Conservation (phyloP, 2,113 vertebrate genomes). For the Cyprinodon variegatus region DNA sequence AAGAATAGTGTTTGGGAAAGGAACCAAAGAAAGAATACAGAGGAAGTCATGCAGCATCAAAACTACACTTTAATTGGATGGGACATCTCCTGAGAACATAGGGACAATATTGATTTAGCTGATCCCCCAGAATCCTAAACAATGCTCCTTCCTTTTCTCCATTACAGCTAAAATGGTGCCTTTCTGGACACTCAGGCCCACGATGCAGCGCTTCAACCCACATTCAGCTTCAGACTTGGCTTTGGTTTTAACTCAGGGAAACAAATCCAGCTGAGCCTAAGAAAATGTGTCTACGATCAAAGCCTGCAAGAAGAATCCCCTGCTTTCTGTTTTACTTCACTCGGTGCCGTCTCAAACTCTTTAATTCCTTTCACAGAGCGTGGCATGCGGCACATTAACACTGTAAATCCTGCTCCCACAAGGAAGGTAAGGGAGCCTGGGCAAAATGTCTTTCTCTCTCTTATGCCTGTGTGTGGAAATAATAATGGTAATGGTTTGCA, state of each 20-base stretch:
- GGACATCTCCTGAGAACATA: background rate
- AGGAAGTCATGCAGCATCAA: background rate
- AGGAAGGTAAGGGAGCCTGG: constrained; percentile 56
- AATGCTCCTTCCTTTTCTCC: constrained; percentile 27
- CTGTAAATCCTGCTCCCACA: constrained; percentile 71
- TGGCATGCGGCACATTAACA: constrained; percentile 61
- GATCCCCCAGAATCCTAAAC: background rate
- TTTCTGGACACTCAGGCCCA: constrained; percentile 73
- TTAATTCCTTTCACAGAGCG: constrained; percentile 50
- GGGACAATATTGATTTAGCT: background rate
- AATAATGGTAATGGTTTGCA: constrained; percentile 84
- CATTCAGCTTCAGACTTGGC: constrained; percentile 74
- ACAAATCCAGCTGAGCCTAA: constrained; percentile 67
- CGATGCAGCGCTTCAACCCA: constrained; percentile 70
- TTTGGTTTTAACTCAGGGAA: constrained; percentile 59
- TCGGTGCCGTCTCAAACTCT: constrained; percentile 36
- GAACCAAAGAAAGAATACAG: background rate
- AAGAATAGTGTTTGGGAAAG: background rate
- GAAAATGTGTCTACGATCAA: constrained; percentile 53
- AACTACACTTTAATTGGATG: background rate
- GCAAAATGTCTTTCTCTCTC: constrained; percentile 41
- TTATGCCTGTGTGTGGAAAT: constrained; percentile 79
- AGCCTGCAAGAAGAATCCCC: background rate
- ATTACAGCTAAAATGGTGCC: constrained; percentile 71
- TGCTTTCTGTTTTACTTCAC: constrained; percentile 42